Percentiles rank a stretch among this genome's conserved stretches.
Conservation (phyloP, 2,113 vertebrate genomes). For the Seriola quinqueradiata region DNA sequence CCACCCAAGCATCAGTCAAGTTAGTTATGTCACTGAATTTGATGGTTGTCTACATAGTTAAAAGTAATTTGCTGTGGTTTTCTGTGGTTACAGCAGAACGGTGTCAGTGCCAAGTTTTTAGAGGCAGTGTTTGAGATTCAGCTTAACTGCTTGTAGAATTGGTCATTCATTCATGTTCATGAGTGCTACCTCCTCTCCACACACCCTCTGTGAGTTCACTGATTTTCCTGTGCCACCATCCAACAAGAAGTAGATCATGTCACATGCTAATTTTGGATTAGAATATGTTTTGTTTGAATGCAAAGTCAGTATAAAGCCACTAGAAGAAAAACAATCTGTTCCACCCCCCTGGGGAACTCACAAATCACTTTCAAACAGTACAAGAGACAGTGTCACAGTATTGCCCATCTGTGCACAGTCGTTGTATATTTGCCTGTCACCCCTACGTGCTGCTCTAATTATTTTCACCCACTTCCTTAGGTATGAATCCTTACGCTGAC, state of each 20-base stretch:
- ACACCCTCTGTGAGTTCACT: neutral
- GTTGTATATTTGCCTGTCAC: slow-evolving; percentile 10
- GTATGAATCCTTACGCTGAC: slow-evolving; percentile 3
- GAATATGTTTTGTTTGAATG: slow-evolving; percentile 20
- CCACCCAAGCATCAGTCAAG: neutral
- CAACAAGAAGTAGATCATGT: neutral
- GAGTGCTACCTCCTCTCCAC: neutral
- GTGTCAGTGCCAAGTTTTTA: neutral
- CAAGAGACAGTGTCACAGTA: neutral
- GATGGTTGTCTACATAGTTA: neutral
- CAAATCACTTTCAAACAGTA: neutral
- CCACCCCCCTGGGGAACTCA: neutral
- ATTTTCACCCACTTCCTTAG: slow-evolving; percentile 45
- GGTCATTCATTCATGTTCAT: neutral
- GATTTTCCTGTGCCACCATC: neutral
- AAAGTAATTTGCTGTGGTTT: neutral
- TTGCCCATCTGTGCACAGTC: neutral
- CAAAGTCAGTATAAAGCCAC: neutral
- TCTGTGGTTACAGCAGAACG: neutral
- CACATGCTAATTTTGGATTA: neutral
- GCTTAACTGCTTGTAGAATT: neutral
- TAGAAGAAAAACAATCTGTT: neutral
- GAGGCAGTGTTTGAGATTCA: too few species aligned
- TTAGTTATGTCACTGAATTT: neutral
- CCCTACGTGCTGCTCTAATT: neutral